A percentile compares a stretch with the other conserved stretches of the same genome.
Evolutionary conservation across 1,140 invertebrate genomes (phyloP).

Genomic region (Drosophila varians): DNA sequence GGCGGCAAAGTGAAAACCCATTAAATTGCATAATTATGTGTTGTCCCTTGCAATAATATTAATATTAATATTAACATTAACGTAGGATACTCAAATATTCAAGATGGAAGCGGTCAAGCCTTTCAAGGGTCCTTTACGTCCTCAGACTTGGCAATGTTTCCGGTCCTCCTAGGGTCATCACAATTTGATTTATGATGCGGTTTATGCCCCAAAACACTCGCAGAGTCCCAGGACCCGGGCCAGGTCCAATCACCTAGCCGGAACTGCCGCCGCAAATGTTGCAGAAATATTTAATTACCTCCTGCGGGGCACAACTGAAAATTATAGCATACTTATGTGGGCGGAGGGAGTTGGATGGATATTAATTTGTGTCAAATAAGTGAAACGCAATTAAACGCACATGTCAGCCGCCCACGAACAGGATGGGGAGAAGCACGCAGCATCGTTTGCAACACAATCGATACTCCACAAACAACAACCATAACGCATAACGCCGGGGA

Average conservation of each 20-base stretch:
- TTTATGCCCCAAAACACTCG: constrained; percentile 7
- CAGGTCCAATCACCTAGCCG: not conserved
- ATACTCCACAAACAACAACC: constrained; percentile 43
- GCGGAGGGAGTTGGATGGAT: constrained; percentile 34
- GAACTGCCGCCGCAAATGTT: constrained; percentile 56
- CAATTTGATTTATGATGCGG: constrained; percentile 74
- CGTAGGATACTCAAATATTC: constrained; percentile 59
- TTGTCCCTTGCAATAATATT: constrained; percentile 66
- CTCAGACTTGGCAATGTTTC: not conserved
- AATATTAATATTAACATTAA: constrained; percentile 82
- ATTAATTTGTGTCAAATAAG: constrained; percentile 82
- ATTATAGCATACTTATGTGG: constrained; percentile 69
- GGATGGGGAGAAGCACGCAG: constrained; percentile 51
- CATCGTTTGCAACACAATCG: constrained; percentile 49
- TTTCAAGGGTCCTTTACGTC: constrained; percentile 20
- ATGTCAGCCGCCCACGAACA: constrained; percentile 56
- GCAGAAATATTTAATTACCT: constrained; percentile 77
- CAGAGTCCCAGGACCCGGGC: too few species aligned
- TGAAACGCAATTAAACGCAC: constrained; percentile 80
- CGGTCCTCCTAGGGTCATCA: constrained; percentile 21
- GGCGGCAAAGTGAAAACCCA: constrained; percentile 68
- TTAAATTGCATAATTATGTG: constrained; percentile 78
- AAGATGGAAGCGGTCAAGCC: constrained; percentile 56
- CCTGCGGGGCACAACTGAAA: constrained; percentile 17
- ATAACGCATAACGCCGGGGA: constrained; percentile 10